Evolutionary conservation across 92 coral and sea anemone species (phyloP), one percentile per base, ranked within the genome.

Genomic region (Pocillopora grandis): DNA sequence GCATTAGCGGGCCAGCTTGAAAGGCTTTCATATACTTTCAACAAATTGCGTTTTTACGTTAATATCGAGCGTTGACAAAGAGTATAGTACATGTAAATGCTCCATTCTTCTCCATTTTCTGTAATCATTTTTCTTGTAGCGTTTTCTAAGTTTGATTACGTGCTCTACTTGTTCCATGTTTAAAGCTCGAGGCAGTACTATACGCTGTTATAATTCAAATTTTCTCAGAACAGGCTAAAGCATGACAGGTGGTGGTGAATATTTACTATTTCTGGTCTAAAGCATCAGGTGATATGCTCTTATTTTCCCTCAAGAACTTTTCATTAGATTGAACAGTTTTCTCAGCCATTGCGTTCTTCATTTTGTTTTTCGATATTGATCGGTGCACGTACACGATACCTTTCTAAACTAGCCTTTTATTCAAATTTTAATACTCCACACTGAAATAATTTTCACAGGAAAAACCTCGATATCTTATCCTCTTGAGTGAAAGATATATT

Each of bases 161-260:
- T 11, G 35, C n/a, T 27, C 60, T 60, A 27, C 11, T 60, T 8
- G 4, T 15, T 42, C 52, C 23, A 42, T 42, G 52, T 42, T 42
- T 42, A 42, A 42, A 42, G 52, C 62, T 52, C 21, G 21, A 63
- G 74, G 73, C 60, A 66, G 63, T 55, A 17, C 13, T 48, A 76
- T 35, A 20, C 19, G 58, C 17, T 65, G 49, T 65, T 56, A 27
- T 33, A 12, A 31, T 65, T 66, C 66, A 69, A 80, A 27, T 57
- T 58, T 70, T 23, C 76, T 9, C 3, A 78, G 64, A 48, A 78
- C 56, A 80, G 64, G 33, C 48, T 17, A 8, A 31, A 2, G 69
- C 83, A 15, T 65, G 21, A 49, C 83, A 65, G 72, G 82, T 78
- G 82, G 73, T 14, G n/a, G 62, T 6, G n/a, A 61, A 61, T 33